phyloP scores from a whole-genome alignment of 2,888 invertebrate species.

The Alitta virens region DNA sequence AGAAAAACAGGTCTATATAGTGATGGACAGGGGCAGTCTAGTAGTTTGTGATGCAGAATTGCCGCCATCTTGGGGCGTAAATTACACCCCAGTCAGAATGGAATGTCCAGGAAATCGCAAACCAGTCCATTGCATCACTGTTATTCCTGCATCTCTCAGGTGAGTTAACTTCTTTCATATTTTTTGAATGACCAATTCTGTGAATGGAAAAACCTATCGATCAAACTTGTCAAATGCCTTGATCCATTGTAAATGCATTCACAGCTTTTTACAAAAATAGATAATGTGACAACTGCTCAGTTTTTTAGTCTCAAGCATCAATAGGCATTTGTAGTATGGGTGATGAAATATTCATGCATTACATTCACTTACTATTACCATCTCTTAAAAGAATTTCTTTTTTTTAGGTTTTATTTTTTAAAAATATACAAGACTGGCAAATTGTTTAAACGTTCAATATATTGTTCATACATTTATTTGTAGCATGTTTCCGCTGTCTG shows the following conservation, averaged over 20 bases:
- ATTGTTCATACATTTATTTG: too few species aligned
- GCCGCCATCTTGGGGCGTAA: not conserved
- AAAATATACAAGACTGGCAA: too few species aligned
- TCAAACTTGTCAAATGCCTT: not conserved
- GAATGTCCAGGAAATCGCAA: conserved; percentile 29
- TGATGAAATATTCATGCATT: not conserved
- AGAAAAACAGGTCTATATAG: conserved; percentile 24
- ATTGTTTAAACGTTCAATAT: too few species aligned
- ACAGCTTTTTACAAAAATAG: not conserved
- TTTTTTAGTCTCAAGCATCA: not conserved
- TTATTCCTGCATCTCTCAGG: conserved; percentile 9
- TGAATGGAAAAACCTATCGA: not conserved
- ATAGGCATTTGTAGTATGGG: not conserved
- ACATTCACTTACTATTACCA: too few species aligned
- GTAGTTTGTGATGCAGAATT: conserved; percentile 24
- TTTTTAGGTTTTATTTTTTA: too few species aligned
- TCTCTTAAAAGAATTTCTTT: too few species aligned
- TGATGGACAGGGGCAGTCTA: conserved; percentile 27
- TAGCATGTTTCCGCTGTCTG: too few species aligned
- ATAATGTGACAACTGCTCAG: not conserved
- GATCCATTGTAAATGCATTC: not conserved
- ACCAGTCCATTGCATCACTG: conserved; percentile 24
- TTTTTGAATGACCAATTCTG: not conserved
- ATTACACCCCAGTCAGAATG: conserved; percentile 21
- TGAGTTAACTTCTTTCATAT: not conserved